phyloP scores from a whole-genome alignment of 2,888 invertebrate genomes.

The Tolmerus cingulatus region DNA sequence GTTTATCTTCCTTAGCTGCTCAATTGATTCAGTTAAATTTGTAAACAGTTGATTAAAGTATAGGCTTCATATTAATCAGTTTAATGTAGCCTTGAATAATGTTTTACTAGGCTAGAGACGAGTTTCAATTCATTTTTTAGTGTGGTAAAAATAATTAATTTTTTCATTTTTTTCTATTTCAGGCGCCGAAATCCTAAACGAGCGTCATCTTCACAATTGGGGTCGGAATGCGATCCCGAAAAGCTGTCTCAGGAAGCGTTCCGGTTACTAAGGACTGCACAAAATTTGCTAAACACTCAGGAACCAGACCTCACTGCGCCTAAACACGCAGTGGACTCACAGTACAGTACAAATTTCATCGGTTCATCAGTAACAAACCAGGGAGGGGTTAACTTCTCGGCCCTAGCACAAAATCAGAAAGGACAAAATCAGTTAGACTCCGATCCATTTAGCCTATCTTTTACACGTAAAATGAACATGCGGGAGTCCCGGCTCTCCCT shows the following conservation, averaged over 20 bases:
- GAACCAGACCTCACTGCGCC: constrained; percentile 68
- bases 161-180: neutral
- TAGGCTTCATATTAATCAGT: too few relatives aligned
- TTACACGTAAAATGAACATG: constrained; percentile 60
- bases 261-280: constrained; percentile 71
- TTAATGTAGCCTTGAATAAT: too few relatives aligned
- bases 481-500: constrained; percentile 62
- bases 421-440: constrained; percentile 38
- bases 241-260: constrained; percentile 74
- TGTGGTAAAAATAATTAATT: neutral
- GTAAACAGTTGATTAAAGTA: too few relatives aligned
- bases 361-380: neutral
- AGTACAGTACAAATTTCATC: constrained; percentile 2
- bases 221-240: constrained; percentile 68
- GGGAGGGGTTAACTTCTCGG: constrained; percentile 36
- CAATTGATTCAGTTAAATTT: too few relatives aligned
- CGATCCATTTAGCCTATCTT: constrained; percentile 49
- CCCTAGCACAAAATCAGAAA: constrained; percentile 34
- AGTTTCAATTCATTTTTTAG: neutral
- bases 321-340: constrained; percentile 43
- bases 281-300: constrained; percentile 70
- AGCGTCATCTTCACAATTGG: constrained; percentile 33
- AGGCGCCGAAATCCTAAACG: constrained; percentile 50
- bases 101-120: too few relatives aligned
- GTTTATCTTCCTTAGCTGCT: too few relatives aligned